A percentile compares a stretch with the other conserved stretches of the same genome.
Evolutionary conservation across 1,140 invertebrate species (phyloP).

Genomic region (Homalodisca vitripennis): DNA sequence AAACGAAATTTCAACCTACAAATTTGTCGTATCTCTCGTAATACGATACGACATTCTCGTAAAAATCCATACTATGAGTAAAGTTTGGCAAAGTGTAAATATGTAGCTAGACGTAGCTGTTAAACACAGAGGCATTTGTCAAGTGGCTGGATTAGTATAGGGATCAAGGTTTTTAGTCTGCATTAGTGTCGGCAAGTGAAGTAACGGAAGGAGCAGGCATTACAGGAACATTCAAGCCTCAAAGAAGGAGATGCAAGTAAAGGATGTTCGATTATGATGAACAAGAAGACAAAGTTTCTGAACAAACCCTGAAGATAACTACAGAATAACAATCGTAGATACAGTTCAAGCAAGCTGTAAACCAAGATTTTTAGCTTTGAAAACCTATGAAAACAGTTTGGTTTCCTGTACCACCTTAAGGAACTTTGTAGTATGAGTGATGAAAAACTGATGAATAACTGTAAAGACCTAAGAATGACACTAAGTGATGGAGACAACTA

Average conservation of each 20-base stretch:
- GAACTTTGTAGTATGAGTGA: conserved; percentile 16
- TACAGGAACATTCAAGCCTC: conserved; percentile 6
- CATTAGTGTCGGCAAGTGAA: background rate
- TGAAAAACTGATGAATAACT: no score
- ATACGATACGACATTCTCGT: background rate
- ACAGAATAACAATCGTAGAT: background rate
- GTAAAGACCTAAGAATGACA: conserved; percentile 18
- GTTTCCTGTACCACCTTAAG: no score
- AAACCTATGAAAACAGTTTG: background rate
- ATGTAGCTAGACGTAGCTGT: background rate
- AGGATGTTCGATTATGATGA: background rate
- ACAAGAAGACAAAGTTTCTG: background rate
- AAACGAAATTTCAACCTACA: conserved; percentile 12
- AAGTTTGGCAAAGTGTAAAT: conserved; percentile 23
- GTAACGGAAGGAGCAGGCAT: conserved; percentile 15
- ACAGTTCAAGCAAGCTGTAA: no score
- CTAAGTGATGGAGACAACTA: background rate
- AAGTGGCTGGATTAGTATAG: conserved; percentile 13
- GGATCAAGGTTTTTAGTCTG: conserved; percentile 4
- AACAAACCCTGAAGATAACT: background rate
- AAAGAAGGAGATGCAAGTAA: background rate
- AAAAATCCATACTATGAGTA: conserved; percentile 17
- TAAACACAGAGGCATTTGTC: conserved; percentile 6
- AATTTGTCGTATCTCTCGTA: background rate
- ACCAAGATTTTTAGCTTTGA: background rate